Percentiles rank a stretch among this genome's conserved stretches.
Evolutionary conservation across 2,797 vertebrate species (phyloP).

Genomic region (Neostethus bicornis): DNA sequence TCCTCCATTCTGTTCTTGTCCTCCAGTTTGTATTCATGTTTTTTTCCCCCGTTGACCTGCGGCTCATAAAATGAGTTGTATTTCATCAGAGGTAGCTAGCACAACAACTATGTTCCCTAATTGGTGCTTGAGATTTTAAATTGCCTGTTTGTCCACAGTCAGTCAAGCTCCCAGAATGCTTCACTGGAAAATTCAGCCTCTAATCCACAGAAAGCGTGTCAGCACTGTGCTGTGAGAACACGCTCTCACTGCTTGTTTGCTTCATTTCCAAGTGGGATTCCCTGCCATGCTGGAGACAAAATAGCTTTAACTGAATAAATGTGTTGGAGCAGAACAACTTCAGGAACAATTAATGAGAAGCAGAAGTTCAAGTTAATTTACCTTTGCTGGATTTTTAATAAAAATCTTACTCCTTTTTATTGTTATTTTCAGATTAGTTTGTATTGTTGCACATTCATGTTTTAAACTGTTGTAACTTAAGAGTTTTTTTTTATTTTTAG

Average conservation of each 20-base stretch:
- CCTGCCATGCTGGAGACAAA: slow-evolving; percentile 7
- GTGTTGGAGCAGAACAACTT: not conserved
- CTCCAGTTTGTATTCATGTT: slow-evolving; percentile 8
- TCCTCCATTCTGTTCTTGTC: slow-evolving; percentile 8
- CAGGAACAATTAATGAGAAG: not conserved
- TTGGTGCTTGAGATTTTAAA: slow-evolving; percentile 65
- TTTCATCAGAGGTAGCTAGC: slow-evolving; percentile 60
- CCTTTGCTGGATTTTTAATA: not conserved
- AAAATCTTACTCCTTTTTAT: not conserved
- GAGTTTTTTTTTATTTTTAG: no score
- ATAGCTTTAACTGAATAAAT: slow-evolving; percentile 1
- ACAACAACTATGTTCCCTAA: slow-evolving; percentile 61
- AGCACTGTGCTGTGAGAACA: slow-evolving; percentile 20
- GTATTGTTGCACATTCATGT: not conserved
- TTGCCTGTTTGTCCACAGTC: slow-evolving; percentile 45
- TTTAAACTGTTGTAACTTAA: not conserved
- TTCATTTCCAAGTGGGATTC: slow-evolving; percentile 5
- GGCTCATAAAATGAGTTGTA: slow-evolving; percentile 46
- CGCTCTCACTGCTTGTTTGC: not conserved
- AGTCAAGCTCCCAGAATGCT: slow-evolving; percentile 35
- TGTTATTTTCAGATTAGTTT: not conserved
- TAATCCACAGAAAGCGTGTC: slow-evolving; percentile 27
- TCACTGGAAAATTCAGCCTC: slow-evolving; percentile 23
- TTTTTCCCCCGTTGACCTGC: slow-evolving; percentile 26
- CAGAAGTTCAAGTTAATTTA: slow-evolving; percentile 1